Percentiles rank a stretch among this genome's conserved stretches.
phyloP scores from a whole-genome alignment of 2,888 invertebrate genomes.

The Caprella mutica region DNA sequence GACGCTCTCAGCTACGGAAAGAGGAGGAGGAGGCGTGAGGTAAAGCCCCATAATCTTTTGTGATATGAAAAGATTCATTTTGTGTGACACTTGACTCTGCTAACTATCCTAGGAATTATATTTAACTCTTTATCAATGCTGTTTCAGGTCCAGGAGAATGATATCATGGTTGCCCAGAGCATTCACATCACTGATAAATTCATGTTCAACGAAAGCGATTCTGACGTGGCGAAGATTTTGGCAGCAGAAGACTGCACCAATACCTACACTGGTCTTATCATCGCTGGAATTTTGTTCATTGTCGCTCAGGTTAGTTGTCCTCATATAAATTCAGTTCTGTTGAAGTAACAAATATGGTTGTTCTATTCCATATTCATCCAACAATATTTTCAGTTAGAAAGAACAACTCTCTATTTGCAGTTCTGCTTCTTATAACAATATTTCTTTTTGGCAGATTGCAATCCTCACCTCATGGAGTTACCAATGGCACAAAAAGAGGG shows the following conservation, averaged over 20 bases:
- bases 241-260: slow-evolving; percentile 16
- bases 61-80: background rate
- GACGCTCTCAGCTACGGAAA: slow-evolving; percentile 1
- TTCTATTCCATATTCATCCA: background rate
- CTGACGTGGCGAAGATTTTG: slow-evolving; percentile 3
- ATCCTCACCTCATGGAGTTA: slow-evolving; percentile 32
- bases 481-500: slow-evolving; percentile 31
- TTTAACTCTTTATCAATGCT: background rate
- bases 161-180: slow-evolving; percentile 27
- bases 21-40: slow-evolving; percentile 35
- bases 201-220: slow-evolving; percentile 15
- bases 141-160: slow-evolving; percentile 16
- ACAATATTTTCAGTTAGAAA: background rate
- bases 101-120: background rate
- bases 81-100: background rate
- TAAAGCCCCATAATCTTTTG: too few species aligned
- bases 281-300: slow-evolving; percentile 29
- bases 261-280: slow-evolving; percentile 24
- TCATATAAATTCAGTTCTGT: too few species aligned
- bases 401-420: background rate
- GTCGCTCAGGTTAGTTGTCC: slow-evolving; percentile 15
- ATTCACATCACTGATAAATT: slow-evolving; percentile 34
- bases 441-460: slow-evolving; percentile 10
- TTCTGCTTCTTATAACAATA: background rate
- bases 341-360: background rate